Evolutionary conservation across 2,113 vertebrate genomes (phyloP), one percentile per base, ranked within the genome.

Genomic region (Daubentonia madagascariensis): DNA sequence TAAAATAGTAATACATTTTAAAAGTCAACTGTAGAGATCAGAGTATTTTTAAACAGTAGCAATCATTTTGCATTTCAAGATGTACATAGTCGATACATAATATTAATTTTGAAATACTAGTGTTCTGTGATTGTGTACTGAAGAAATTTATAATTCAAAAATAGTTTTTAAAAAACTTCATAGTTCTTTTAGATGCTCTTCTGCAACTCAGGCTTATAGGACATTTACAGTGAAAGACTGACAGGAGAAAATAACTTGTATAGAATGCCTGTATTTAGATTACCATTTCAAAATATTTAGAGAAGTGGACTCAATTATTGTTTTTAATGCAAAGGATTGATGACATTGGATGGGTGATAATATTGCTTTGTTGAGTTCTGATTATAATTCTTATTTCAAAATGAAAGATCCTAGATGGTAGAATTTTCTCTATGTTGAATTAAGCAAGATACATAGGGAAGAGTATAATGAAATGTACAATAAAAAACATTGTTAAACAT

Each of bases 51-150:
- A 57, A 90, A 79, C 48, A 79, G n/a, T 63, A 54, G 72, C 72
- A 79, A 63, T 79, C 5, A 45, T n/a, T 3, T 25, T 63, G 12
- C 17, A 63, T 89, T 84, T 96, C 22, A 96, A 81, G 88, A 37
- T 83, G 32, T 35, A 37, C 79, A n/a, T 43, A 65, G n/a, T 30
- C 6, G 16, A 70, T 48, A 81, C 17, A n/a, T 68, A 50, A 43
- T 83, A 80, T 85, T 94, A 85, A 85, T 48, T 73, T 90, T 91
- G 65, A 94, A 84, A 81, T 75, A 57, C 9, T 57, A 86, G 48
- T 75, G 32, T 63, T 72, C 43, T 54, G 17, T 63, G 18, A 20
- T 59, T 89, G 10, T 68, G 40, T 70, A 32, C 23, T 59, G 8
- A 83, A 25, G n/a, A 18, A 88, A 18, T 78, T 76, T 87, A n/a